Percentiles rank a stretch among this genome's conserved stretches.
Evolutionary conservation across 2,797 vertebrate genomes (phyloP).

Genomic region (Podarcis lilfordi): DNA sequence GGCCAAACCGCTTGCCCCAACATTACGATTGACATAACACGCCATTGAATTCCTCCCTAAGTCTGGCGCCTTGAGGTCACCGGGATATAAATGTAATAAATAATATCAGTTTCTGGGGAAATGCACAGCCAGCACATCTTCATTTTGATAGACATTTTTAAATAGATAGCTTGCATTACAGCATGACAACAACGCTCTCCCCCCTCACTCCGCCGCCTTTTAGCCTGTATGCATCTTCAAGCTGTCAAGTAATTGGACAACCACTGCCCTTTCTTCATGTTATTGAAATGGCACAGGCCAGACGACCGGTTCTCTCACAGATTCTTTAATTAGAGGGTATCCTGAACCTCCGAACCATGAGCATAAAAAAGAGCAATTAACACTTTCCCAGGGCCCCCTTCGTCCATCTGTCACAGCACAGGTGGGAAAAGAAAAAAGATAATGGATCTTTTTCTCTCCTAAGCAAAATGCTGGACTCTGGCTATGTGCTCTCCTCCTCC

Average conservation of each 20-base stretch:
- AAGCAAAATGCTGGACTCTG: constrained; percentile 64
- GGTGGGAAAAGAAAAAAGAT: constrained; percentile 73
- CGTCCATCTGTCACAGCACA: constrained; percentile 84
- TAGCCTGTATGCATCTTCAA: constrained; percentile 66
- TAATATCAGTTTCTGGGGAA: not conserved
- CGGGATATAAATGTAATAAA: not conserved
- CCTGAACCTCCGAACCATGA: constrained; percentile 81
- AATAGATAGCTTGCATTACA: constrained; percentile 48
- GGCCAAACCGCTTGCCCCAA: no score
- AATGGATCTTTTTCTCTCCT: constrained; percentile 58
- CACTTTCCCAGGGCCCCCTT: constrained; percentile 74
- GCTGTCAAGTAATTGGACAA: constrained; percentile 68
- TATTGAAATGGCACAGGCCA: constrained; percentile 85
- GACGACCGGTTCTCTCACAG: constrained; percentile 82
- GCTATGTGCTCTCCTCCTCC: constrained; percentile 31
- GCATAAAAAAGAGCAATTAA: constrained; percentile 86
- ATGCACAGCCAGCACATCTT: not conserved
- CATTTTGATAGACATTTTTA: constrained; percentile 21
- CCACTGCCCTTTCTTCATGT: constrained; percentile 74
- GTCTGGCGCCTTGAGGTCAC: no score
- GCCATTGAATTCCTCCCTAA: no score
- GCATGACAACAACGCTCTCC: constrained; percentile 61
- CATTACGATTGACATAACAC: no score
- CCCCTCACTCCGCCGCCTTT: not conserved
- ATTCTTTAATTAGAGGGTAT: constrained; percentile 87